Conservation (phyloP, 2,797 vertebrate genomes). For the Phrynocephalus vlangalii region DNA sequence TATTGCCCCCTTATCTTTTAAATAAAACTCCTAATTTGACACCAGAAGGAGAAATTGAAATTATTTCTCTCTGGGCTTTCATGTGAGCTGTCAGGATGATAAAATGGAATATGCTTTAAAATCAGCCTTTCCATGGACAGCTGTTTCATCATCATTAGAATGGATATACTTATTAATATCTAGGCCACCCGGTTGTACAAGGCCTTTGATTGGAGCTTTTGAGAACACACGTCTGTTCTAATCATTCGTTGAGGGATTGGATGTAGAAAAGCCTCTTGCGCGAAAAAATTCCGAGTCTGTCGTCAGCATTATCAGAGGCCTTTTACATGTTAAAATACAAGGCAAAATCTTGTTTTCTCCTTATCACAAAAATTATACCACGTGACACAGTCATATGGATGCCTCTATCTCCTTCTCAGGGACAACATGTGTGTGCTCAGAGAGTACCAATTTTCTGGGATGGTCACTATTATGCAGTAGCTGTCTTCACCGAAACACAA, state of each 20-base stretch:
- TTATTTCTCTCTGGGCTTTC: constrained; percentile 68
- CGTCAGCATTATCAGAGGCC: neutral
- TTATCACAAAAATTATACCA: neutral
- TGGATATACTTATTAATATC: constrained; percentile 80
- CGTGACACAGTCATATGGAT: neutral
- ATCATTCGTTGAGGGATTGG: constrained; percentile 54
- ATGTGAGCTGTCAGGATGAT: constrained; percentile 78
- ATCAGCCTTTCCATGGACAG: constrained; percentile 79
- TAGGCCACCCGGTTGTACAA: constrained; percentile 69
- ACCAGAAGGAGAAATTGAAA: constrained; percentile 61
- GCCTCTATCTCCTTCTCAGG: neutral
- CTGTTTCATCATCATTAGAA: constrained; percentile 81
- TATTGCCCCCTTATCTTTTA: constrained; percentile 77
- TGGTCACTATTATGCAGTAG: neutral
- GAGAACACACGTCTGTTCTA: constrained; percentile 57
- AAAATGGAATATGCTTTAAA: constrained; percentile 74
- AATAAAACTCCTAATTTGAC: constrained; percentile 77
- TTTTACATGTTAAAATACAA: constrained; percentile 27
- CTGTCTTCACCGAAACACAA: neutral
- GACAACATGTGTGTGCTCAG: neutral
- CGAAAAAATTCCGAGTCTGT: constrained; percentile 18
- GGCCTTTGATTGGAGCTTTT: constrained; percentile 61
- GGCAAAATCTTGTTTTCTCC: constrained; percentile 33
- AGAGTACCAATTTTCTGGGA: neutral
- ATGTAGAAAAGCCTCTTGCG: constrained; percentile 42